Evolutionary conservation across 2,797 vertebrate species (phyloP).

Genomic region (Margarornis squamiger): DNA sequence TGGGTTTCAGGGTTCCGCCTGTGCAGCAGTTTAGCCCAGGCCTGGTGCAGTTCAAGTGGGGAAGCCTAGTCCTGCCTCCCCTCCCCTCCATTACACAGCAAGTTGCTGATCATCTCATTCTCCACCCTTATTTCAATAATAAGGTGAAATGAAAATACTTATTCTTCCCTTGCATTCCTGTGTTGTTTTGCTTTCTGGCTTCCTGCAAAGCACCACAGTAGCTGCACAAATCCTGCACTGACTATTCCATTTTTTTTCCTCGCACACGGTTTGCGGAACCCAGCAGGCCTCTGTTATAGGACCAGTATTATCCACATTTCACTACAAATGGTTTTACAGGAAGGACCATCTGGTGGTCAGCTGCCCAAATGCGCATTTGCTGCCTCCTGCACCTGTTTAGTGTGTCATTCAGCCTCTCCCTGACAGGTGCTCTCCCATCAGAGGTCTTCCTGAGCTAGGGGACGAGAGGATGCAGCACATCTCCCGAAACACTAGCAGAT

Average conservation of each 20-base stretch:
- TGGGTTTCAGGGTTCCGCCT: not conserved
- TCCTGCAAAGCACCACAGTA: not conserved
- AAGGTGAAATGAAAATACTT: not conserved
- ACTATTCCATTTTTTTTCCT: not conserved
- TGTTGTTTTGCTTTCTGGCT: not conserved
- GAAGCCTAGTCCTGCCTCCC: not conserved
- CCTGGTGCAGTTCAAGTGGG: not conserved
- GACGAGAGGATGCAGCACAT: fast-evolving
- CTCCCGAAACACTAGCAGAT: fast-evolving
- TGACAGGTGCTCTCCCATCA: not conserved
- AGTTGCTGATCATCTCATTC: fast-evolving
- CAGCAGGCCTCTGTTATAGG: not conserved
- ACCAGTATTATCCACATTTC: not conserved
- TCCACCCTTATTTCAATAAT: not conserved
- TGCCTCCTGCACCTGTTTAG: not conserved
- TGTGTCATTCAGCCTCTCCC: not conserved
- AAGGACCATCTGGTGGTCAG: not conserved
- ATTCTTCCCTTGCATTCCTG: not conserved
- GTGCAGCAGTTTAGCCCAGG: not conserved
- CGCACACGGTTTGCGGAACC: fast-evolving
- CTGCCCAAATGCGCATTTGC: not conserved
- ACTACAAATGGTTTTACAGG: not conserved
- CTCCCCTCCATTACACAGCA: not conserved
- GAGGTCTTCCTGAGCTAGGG: not conserved
- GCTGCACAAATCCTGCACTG: not conserved